Evolutionary conservation across 2,113 vertebrate species (phyloP).

Genomic region (Nothobranchius furzeri): DNA sequence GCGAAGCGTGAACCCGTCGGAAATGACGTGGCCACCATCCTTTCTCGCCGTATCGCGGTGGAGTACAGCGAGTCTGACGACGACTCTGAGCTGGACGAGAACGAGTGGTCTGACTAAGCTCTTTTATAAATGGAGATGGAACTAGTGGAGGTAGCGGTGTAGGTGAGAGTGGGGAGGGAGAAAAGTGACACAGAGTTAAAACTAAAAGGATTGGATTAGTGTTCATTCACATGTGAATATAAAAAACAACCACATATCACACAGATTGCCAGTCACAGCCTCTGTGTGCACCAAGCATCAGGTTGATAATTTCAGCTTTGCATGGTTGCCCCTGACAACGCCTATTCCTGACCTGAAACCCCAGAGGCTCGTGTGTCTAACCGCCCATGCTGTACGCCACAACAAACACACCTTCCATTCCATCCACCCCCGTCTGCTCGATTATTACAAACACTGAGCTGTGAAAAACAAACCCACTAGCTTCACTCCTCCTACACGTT

Average conservation of each 20-base stretch:
- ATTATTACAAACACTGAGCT: slow-evolving; percentile 34
- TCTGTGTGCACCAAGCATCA: slow-evolving; percentile 6
- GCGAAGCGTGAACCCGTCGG: slow-evolving; percentile 91
- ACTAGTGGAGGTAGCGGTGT: neutral
- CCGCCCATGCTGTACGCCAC: neutral
- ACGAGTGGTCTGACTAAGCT: slow-evolving; percentile 90
- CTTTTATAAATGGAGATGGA: neutral
- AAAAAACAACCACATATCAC: slow-evolving; percentile 1
- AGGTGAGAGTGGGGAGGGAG: neutral
- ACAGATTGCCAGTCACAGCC: neutral
- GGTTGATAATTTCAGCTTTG: slow-evolving; percentile 4
- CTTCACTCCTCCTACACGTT: slow-evolving; percentile 4
- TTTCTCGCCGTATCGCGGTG: slow-evolving; percentile 91
- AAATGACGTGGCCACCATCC: slow-evolving; percentile 92
- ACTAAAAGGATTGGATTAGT: slow-evolving; percentile 15
- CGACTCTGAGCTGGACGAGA: slow-evolving; percentile 92
- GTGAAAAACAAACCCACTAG: slow-evolving; percentile 34
- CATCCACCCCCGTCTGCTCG: slow-evolving; percentile 23
- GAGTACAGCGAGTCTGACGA: slow-evolving; percentile 96
- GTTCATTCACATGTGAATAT: slow-evolving; percentile 6
- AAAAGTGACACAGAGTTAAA: slow-evolving; percentile 8
- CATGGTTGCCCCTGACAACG: slow-evolving; percentile 31
- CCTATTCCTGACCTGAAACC: slow-evolving; percentile 13
- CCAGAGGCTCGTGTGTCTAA: slow-evolving; percentile 18
- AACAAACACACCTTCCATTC: slow-evolving; percentile 15